Base-by-base conservation (phyloP, 2,797 vertebrate species). In the Eidolon dupreanum region DNA sequence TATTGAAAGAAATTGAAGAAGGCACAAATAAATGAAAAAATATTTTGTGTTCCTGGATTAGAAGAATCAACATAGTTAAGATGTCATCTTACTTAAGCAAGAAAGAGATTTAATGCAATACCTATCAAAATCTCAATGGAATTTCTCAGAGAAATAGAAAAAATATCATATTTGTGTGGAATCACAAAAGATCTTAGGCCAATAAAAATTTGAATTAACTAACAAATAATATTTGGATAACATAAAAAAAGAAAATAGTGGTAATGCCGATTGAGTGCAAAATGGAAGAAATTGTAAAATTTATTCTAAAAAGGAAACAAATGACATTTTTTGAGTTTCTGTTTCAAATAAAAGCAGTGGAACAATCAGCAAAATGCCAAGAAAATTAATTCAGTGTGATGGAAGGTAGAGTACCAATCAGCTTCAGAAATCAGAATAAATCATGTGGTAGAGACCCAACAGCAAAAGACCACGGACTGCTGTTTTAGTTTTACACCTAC, bases 301-400 rank as follows among this genome's bases (percentile, higher is more conserved):
- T 70, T 93, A 91, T 66, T 79, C 93, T 88, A 75, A 84, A 95
- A 65, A 90, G 38, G 78, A 96, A 98, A 70, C 82, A 98, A 97
- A 97, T 97, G 97, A 96, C 94, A 96, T 96, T 91, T 93, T 96
- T 89, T 94, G 93, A 88, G 98, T 98, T 98, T 98, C 97, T 95
- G 98, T 98, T 98, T 98, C 97, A 98, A 97, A 98, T 97, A 97
- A 98, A 98, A 97, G 96, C 97, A 97, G 94, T 98, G 97, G 98
- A 98, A 98, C 95, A 98, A 98, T 98, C 97, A 98, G 94, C 87
- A 98, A 98, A 98, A 98, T 98, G 97, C 98, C 98, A 98, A 97
- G 98, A 97, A 98, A 98, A 98, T 98, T 65, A 98, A 98, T 98
- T 98, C 98, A 98, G 93, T 95, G 97, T 98, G 98, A 94, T 96